A percentile compares a stretch with the other conserved stretches of the same genome.
phyloP scores from a whole-genome alignment of 2,888 invertebrate genomes.

The Scaptodrosophila latifasciaeformis region DNA sequence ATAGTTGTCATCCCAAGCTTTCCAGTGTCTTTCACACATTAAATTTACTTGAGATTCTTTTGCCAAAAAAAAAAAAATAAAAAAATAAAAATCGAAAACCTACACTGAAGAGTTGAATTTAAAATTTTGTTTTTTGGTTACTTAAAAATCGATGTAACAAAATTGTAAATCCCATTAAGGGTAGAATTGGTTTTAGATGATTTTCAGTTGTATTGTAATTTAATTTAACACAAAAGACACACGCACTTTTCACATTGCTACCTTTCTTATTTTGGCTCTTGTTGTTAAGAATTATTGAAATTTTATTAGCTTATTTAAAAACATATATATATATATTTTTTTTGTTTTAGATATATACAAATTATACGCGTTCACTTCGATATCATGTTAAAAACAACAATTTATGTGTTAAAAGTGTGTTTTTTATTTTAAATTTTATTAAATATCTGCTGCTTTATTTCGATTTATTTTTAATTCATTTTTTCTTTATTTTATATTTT shows the following conservation, averaged over 20 bases:
- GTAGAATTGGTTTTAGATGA: too few species aligned
- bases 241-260: constrained; percentile 36
- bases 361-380: constrained; percentile 47
- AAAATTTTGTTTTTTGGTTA: too few species aligned
- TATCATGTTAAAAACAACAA: constrained; percentile 34
- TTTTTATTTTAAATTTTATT: constrained; percentile 24
- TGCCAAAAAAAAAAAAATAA: too few species aligned
- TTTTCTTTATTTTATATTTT: constrained; percentile 32
- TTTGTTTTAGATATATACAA: constrained; percentile 5
- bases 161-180: too few species aligned
- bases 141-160: too few species aligned
- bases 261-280: constrained; percentile 42
- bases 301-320: constrained; percentile 35
- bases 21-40: too few species aligned
- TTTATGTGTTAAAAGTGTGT: constrained; percentile 28
- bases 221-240: constrained; percentile 9
- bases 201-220: too few species aligned
- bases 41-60: too few species aligned
- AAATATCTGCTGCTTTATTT: constrained; percentile 4
- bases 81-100: too few species aligned
- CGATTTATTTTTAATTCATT: constrained; percentile 19
- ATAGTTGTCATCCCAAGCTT: constrained; percentile 13
- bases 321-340: constrained; percentile 26
- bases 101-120: too few species aligned
- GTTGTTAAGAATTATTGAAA: constrained; percentile 48